These are phyloP conservation scores for Phlogophora meticulosa DNA, from an alignment of 2,888 invertebrate genomes.

Conservation along the genomic window DNA sequence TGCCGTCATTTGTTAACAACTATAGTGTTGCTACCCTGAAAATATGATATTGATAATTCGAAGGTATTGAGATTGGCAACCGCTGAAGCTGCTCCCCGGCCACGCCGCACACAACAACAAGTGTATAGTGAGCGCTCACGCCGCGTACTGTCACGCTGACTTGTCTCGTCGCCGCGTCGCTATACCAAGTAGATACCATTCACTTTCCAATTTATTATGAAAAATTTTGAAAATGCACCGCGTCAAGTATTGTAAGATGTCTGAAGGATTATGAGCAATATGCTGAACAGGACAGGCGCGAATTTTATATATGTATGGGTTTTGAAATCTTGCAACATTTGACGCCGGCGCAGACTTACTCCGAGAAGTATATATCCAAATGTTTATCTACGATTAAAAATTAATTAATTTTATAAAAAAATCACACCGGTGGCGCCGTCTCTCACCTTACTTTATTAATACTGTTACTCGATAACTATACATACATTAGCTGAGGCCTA, in stretches of 20 bases:
- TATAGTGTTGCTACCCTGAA: neutral
- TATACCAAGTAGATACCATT: conserved; percentile 55
- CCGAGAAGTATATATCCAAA: conserved; percentile 62
- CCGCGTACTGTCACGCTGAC: conserved; percentile 20
- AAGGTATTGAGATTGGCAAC: neutral
- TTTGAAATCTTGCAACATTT: conserved; percentile 48
- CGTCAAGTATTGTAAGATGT: conserved; percentile 36
- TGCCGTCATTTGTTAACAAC: too few relatives aligned
- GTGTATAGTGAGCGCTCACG: conserved; percentile 1
- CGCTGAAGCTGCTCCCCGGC: conserved; percentile 2
- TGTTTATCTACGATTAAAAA: conserved; percentile 67
- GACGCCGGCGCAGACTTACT: conserved; percentile 49
- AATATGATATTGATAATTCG: neutral
- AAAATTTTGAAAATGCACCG: conserved; percentile 51
- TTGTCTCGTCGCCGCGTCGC: conserved; percentile 39
- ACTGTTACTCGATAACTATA: conserved; percentile 77
- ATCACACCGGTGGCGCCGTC: conserved; percentile 73
- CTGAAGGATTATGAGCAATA: conserved; percentile 44
- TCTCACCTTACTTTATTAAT: conserved; percentile 79
- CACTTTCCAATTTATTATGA: conserved; percentile 55
- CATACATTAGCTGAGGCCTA: conserved; percentile 64
- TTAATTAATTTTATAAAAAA: conserved; percentile 68
- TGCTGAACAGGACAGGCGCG: conserved; percentile 36
- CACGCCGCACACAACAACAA: conserved; percentile 13
- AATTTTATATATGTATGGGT: conserved; percentile 20